Evolutionary conservation across 2,113 vertebrate genomes (phyloP).

Genomic region (Todiramphus saurophagus): DNA sequence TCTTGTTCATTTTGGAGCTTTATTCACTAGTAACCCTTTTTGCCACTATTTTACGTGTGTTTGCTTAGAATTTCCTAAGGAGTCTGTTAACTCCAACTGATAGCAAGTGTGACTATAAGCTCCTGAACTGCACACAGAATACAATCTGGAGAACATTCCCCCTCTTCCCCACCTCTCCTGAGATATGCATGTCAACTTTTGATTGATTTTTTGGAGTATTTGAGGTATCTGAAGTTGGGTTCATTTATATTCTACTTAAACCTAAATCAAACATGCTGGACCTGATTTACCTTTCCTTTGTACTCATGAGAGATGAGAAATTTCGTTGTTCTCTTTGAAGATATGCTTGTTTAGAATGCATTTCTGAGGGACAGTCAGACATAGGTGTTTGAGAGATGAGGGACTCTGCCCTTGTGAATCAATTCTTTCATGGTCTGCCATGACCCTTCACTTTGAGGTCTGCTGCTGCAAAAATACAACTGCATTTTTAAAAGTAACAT

Average conservation of each 20-base stretch:
- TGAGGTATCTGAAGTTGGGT: background rate
- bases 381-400: background rate
- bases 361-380: background rate
- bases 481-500: background rate
- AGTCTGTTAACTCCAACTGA: background rate
- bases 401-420: background rate
- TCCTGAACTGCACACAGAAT: background rate
- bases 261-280: background rate
- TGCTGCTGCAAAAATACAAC: background rate
- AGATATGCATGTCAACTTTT: background rate
- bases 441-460: background rate
- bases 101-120: background rate
- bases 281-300: background rate
- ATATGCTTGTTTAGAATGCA: accelerated
- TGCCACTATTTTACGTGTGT: background rate
- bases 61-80: background rate
- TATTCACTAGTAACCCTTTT: background rate
- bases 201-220: background rate
- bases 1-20: background rate
- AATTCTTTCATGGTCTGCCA: background rate
- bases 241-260: background rate
- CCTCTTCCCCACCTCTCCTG: accelerated
- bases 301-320: background rate
- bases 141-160: background rate
- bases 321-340: background rate